Base-by-base conservation (phyloP, 2,888 invertebrate species). In the Leucoma salicis region DNA sequence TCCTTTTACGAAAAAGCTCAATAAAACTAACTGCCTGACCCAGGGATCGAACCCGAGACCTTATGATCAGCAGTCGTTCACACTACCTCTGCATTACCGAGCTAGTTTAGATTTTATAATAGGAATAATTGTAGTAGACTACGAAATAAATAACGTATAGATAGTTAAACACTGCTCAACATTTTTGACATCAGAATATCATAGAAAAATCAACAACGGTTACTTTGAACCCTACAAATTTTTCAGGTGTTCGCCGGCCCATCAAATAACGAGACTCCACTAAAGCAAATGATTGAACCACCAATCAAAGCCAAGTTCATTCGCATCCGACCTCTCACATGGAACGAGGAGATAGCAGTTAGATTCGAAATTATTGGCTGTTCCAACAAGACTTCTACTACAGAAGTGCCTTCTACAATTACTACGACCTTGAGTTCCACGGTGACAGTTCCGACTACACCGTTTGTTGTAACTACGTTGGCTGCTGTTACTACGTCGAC, bases 311-410 rank as follows among this genome's bases (percentile, higher is more conserved):
- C 96, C 0, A 92, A 92, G 57, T 91, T 92, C 13, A 66, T 97
- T 1, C 91, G 95, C 44, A 88, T 97, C 43, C 91, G 91, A 51
- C 97, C 97, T 0, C 78, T 93, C 14, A 92, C 94, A 1, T 97
- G 96, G 96, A 91, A 94, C 57, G 91, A 92, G 5, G 91, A 71
- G 38, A 90, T 91, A 43, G 90, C 94, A 0, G 75, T 96, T 46
- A 89, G 93, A 40, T 89, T 94, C 15, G 96, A 96, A 57, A 69
- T 96, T 5, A 89, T 96, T 28, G 96, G 96, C 10, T 97, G 97
- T 68, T 24, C 29, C 13, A 29, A 27, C n/a, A 33, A 34, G n/a
- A 13, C 36, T n/a, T 31, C 41, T 1, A 27, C 39, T 0, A 31
- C 31, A n/a, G 16, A 31, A 31, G 31, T 15, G 3, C 15, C 31